Conservation (phyloP, 1,140 invertebrate genomes). For the Philaenus spumarius region DNA sequence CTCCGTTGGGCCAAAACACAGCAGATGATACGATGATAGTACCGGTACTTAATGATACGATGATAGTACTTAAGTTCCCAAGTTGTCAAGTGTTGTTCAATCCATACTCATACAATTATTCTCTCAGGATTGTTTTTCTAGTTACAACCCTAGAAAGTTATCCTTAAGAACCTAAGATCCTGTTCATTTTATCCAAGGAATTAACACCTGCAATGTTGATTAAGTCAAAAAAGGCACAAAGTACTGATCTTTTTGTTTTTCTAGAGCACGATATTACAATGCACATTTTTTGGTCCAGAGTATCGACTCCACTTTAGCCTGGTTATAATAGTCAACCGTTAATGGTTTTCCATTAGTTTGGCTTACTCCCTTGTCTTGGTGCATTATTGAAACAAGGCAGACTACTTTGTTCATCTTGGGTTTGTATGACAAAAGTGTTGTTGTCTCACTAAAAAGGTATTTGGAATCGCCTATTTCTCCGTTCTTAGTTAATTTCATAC, state of each 20-base stretch:
- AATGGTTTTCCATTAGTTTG: not conserved
- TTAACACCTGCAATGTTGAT: not conserved
- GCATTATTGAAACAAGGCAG: not conserved
- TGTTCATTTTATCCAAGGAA: not conserved
- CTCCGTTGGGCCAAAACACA: too few species aligned
- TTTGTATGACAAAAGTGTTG: not conserved
- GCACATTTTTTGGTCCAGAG: not conserved
- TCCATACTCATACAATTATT: too few species aligned
- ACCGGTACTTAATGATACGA: too few species aligned
- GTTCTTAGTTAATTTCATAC: not conserved
- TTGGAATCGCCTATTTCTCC: not conserved
- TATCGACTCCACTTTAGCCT: not conserved
- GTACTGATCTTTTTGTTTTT: not conserved
- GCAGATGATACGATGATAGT: too few species aligned
- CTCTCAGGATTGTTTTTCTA: not conserved
- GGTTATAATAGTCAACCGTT: not conserved
- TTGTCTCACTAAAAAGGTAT: not conserved
- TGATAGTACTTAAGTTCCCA: too few species aligned
- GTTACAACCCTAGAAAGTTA: not conserved
- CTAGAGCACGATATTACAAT: not conserved
- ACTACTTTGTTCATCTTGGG: not conserved
- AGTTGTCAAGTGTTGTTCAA: too few species aligned
- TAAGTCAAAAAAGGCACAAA: not conserved
- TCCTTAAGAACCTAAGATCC: not conserved
- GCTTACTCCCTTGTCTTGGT: not conserved